Conservation (phyloP, 2,797 vertebrate species). For the Chaenodraco wilsoni region DNA sequence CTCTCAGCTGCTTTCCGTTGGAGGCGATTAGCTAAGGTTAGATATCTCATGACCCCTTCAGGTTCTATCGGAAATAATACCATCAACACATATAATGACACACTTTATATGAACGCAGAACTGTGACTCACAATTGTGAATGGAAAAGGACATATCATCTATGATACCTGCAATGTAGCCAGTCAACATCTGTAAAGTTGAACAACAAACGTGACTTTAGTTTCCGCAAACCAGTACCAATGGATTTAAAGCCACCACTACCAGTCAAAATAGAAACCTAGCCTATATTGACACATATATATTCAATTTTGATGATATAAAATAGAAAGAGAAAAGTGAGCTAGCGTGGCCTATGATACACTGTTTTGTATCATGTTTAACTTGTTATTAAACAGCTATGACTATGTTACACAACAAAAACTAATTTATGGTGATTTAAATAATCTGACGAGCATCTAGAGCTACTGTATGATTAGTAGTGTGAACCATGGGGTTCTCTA, state of each 20-base stretch:
- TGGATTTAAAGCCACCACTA: background rate
- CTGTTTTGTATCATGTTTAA: background rate
- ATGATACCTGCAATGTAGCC: background rate
- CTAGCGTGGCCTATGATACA: background rate
- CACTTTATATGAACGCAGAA: background rate
- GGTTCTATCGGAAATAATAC: slow-evolving; percentile 13
- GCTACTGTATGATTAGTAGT: background rate
- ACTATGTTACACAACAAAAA: background rate
- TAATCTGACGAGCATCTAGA: background rate
- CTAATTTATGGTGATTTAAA: background rate
- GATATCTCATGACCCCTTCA: slow-evolving; percentile 53
- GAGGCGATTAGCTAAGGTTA: slow-evolving; percentile 61
- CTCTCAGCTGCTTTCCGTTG: slow-evolving; percentile 65
- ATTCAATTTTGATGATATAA: background rate
- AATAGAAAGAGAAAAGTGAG: background rate
- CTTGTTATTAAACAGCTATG: background rate
- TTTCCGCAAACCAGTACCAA: background rate
- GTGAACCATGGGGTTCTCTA: background rate
- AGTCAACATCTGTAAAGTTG: background rate
- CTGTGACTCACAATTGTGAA: background rate
- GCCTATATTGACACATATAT: background rate
- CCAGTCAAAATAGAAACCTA: background rate
- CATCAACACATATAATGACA: background rate
- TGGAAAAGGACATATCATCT: background rate
- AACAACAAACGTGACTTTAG: background rate